Percentiles rank a stretch among this genome's conserved stretches.
Conservation (phyloP, 2,113 vertebrate genomes). For the Cathartes aura region DNA sequence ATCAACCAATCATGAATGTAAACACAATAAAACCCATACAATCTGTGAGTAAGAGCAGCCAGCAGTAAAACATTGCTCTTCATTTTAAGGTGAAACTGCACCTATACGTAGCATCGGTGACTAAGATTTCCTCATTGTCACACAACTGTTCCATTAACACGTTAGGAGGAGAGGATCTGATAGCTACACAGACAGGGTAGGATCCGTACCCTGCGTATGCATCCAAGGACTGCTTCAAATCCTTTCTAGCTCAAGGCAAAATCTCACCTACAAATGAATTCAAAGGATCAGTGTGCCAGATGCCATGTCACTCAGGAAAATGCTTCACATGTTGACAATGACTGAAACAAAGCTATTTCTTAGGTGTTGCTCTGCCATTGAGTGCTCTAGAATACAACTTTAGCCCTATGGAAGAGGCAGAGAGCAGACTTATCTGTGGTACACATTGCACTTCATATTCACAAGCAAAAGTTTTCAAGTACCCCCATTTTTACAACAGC, state of each 20-base stretch:
- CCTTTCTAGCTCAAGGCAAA: not conserved
- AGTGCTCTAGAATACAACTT: not conserved
- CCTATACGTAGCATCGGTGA: accelerated
- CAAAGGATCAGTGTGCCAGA: not conserved
- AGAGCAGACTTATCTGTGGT: not conserved
- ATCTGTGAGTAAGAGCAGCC: not conserved
- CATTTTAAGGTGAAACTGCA: not conserved
- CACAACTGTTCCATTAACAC: not conserved
- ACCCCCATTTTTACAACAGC: not conserved
- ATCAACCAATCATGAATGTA: not conserved
- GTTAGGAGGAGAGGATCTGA: not conserved
- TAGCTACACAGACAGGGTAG: not conserved
- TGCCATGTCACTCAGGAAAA: not conserved
- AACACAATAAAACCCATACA: not conserved
- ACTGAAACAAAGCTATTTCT: not conserved
- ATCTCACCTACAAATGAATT: not conserved
- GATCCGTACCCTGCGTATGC: not conserved
- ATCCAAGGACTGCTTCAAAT: not conserved
- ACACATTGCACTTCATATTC: not conserved
- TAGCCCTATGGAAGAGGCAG: not conserved
- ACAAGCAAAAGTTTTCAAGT: not conserved
- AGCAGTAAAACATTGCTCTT: not conserved
- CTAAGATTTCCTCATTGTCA: not conserved
- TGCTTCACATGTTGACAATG: accelerated
- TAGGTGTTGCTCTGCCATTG: not conserved